A percentile compares a stretch with the other conserved stretches of the same genome.
Conservation (phyloP, 2,888 invertebrate species). For the Microchrysa polita region DNA sequence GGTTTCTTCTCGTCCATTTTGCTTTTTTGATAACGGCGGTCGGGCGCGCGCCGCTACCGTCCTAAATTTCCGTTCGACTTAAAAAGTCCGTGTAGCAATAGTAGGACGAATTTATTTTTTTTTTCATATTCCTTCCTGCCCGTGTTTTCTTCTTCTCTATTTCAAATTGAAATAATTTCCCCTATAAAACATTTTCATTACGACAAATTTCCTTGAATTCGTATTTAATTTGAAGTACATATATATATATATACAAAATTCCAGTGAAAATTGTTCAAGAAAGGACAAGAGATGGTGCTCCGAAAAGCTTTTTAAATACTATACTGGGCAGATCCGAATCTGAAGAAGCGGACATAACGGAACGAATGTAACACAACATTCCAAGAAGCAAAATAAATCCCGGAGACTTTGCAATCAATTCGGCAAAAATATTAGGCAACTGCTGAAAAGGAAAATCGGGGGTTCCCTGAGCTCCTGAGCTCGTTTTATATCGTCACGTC, state of each 20-base stretch:
- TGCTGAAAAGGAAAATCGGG: not conserved
- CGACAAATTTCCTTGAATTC: constrained; percentile 27
- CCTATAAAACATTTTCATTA: constrained; percentile 35
- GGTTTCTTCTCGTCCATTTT: not conserved
- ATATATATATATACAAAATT: not conserved
- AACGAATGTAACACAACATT: not conserved
- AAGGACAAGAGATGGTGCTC: too few species aligned
- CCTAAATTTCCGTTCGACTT: constrained; percentile 11
- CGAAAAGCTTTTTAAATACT: too few species aligned
- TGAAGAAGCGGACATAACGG: not conserved
- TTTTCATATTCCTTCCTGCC: too few species aligned
- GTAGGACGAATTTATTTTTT: not conserved
- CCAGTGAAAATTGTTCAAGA: too few species aligned
- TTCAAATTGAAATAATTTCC: constrained; percentile 17
- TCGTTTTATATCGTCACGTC: not conserved
- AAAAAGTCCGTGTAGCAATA: not conserved
- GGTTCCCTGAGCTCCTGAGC: not conserved
- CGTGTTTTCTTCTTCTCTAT: too few species aligned
- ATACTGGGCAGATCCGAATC: too few species aligned
- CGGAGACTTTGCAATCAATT: not conserved
- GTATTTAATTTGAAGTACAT: constrained; percentile 10
- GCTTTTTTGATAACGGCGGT: too few species aligned
- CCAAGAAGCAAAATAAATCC: not conserved
- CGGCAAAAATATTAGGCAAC: constrained; percentile 4
- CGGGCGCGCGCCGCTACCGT: too few species aligned